Evolutionary conservation across 2,888 invertebrate species (phyloP), one percentile per base, ranked within the genome.

Genomic region (Labia minor): DNA sequence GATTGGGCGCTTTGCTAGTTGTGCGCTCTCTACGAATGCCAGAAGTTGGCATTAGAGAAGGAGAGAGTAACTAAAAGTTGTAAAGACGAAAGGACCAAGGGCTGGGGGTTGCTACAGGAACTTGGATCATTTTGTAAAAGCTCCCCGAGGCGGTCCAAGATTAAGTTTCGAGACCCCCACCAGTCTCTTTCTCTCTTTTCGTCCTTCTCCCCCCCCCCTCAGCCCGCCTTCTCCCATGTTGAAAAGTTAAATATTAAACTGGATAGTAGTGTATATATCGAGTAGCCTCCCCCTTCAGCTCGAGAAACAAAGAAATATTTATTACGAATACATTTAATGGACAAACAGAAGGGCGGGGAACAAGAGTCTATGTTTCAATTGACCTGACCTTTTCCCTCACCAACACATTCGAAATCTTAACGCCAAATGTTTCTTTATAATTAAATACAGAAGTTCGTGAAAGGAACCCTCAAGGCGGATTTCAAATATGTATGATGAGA

Each of bases 231-330:
- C n/a, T n/a, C n/a, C 65, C 65, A 20, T 63, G 65, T 65, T 67
- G 67, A 67, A 67, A 67, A 67, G 67, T 65, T 67, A 67, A 67
- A 67, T 67, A 67, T 67, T 37, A 65, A 33, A 33, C 33, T 33
- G 33, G 11, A 11, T 11, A 33, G 6, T 8, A n/a, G n/a, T n/a
- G n/a, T n/a, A n/a, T n/a, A 33, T 33, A 33, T 33, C 33, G 33
- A 33, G n/a, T 11, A 11, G 33, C 33, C 33, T 33, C 33, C 33
- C 11, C 33, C 33, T 33, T 33, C 33, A 8, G 33, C 33, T 33
- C n/a, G n/a, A 8, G 33, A 33, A 33, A 33, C 33, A 33, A 33
- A 33, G 33, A 33, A 33, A 33, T 33, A 33, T 33, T 33, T 33
- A 33, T 33, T 33, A 33, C 33, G 33, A 33, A 33, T 33, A 33